Evolutionary conservation across 1,140 invertebrate species (phyloP).

Genomic region (Heliconius nattereri): DNA sequence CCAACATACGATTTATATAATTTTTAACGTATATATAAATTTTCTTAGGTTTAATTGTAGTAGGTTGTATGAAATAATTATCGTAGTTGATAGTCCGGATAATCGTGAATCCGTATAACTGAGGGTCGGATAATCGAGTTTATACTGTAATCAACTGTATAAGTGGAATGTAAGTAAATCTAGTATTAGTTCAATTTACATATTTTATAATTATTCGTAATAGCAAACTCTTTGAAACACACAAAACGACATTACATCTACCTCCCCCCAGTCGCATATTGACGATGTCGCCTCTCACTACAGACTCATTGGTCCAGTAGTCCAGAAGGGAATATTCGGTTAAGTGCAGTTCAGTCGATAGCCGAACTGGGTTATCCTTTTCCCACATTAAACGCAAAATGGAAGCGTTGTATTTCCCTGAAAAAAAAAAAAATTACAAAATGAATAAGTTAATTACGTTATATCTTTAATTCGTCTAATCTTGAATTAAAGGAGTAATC

Average conservation of each 20-base stretch:
- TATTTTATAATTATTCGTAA: background rate
- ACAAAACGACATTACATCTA: constrained; percentile 71
- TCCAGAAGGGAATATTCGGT: constrained; percentile 89
- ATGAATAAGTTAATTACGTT: background rate
- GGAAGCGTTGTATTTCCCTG: constrained; percentile 90
- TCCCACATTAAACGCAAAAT: constrained; percentile 90
- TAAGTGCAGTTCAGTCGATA: constrained; percentile 89
- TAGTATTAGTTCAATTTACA: background rate
- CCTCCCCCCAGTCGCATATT: constrained; percentile 87
- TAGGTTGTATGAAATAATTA: too few species aligned
- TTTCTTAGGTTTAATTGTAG: too few species aligned
- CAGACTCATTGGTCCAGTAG: constrained; percentile 86
- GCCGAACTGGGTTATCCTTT: constrained; percentile 86
- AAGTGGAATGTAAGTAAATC: background rate
- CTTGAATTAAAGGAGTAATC: background rate
- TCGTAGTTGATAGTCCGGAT: too few species aligned
- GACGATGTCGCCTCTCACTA: constrained; percentile 84
- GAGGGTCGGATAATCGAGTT: too few species aligned
- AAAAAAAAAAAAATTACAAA: constrained; percentile 29
- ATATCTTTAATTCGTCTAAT: too few species aligned
- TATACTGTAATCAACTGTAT: too few species aligned
- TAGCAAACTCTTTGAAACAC: constrained; percentile 21
- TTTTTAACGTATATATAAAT: too few species aligned
- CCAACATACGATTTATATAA: too few species aligned
- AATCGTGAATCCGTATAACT: too few species aligned